Evolutionary conservation across 2,797 vertebrate genomes (phyloP).

Genomic region (Cuculus canorus): DNA sequence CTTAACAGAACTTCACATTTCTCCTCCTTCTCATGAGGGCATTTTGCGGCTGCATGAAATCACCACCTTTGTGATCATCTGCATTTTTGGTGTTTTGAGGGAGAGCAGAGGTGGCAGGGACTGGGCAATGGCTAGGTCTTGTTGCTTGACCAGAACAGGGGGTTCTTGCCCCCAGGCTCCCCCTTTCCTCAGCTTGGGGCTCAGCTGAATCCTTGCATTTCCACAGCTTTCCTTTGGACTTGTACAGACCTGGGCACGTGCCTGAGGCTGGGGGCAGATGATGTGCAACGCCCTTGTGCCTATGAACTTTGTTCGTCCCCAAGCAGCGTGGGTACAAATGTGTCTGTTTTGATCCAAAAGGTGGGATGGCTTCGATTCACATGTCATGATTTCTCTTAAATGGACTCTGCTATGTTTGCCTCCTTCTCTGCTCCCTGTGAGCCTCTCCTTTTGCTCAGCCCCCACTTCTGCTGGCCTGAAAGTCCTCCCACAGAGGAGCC

Average conservation of each 20-base stretch:
- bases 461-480: neutral
- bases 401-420: neutral
- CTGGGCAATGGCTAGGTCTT: neutral
- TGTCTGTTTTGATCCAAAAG: neutral
- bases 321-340: neutral
- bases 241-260: neutral
- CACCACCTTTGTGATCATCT: neutral
- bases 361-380: neutral
- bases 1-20: conserved; percentile 16
- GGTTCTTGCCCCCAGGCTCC: neutral
- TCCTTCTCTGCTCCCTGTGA: neutral
- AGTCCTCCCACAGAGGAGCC: neutral
- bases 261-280: neutral
- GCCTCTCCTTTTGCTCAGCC: neutral
- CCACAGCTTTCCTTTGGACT: neutral
- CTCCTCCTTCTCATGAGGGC: neutral
- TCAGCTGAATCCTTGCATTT: conserved; percentile 3
- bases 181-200: neutral
- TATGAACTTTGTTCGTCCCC: neutral
- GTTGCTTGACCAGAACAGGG: neutral
- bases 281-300: neutral
- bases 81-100: neutral
- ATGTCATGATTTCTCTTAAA: neutral
- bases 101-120: neutral
- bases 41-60: conserved; percentile 66